phyloP scores from a whole-genome alignment of 2,888 invertebrate genomes.

The Harmothoe impar region DNA sequence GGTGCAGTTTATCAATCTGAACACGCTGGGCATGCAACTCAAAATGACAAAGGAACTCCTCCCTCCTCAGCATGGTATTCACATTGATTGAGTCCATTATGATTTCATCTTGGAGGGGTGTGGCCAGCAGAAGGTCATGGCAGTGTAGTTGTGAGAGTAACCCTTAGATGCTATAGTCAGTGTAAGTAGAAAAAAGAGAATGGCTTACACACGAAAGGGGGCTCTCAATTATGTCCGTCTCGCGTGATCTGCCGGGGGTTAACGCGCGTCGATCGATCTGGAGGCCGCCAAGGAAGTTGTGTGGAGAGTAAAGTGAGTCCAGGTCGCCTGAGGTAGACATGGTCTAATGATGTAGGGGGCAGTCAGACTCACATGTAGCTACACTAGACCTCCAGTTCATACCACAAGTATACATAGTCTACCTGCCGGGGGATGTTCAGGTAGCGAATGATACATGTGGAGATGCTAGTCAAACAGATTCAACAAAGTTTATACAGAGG shows the following conservation, averaged over 20 bases:
- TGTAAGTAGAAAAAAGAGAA: neutral
- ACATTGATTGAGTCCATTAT: neutral
- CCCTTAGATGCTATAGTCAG: too few species aligned
- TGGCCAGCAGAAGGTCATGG: neutral
- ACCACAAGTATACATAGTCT: neutral
- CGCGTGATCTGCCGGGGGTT: neutral
- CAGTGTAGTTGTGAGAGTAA: neutral
- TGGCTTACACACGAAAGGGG: neutral
- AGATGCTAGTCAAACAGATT: neutral
- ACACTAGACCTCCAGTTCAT: neutral
- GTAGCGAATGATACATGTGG: neutral
- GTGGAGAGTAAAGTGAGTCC: neutral
- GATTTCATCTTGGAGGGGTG: neutral
- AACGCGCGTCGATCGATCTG: conserved; percentile 9
- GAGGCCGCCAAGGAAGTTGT: neutral
- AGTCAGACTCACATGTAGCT: neutral
- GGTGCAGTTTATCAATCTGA: too few species aligned
- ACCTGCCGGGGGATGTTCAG: neutral
- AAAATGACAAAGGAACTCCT: too few species aligned
- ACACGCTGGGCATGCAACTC: too few species aligned
- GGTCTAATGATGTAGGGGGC: neutral
- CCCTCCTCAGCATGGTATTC: too few species aligned
- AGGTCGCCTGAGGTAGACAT: neutral
- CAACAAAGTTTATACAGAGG: neutral
- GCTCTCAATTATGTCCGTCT: neutral